Conservation (phyloP, 92 coral and sea anemone species). For the Palythoa heliodiscus region DNA sequence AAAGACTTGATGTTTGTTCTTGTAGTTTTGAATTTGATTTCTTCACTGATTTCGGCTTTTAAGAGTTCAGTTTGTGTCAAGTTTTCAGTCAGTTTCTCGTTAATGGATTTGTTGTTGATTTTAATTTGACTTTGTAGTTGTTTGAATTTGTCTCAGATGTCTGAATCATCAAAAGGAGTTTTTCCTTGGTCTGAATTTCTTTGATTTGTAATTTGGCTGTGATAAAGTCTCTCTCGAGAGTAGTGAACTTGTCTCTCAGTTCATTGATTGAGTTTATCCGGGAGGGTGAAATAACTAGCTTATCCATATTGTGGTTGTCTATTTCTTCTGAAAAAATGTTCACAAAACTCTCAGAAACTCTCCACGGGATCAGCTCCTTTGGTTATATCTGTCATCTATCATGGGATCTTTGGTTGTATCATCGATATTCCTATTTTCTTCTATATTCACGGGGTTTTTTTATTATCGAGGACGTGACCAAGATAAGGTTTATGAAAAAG, state of each 20-base stretch:
- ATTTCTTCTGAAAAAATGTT: slow-evolving; percentile 8
- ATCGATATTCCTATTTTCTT: not conserved
- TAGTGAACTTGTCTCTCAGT: slow-evolving; percentile 3
- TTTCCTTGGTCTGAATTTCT: too few relatives aligned
- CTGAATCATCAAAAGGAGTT: too few relatives aligned
- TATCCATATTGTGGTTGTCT: not conserved
- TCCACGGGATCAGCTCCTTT: slow-evolving; percentile 4
- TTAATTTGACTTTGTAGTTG: too few relatives aligned
- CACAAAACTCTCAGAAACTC: not conserved
- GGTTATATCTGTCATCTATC: not conserved
- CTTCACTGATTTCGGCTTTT: slow-evolving; percentile 5
- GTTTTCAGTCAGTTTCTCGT: too few relatives aligned
- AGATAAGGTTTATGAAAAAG: slow-evolving; percentile 8
- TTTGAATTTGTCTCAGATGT: too few relatives aligned
- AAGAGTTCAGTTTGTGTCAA: slow-evolving; percentile 1
- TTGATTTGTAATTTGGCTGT: too few relatives aligned
- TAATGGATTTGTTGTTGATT: too few relatives aligned
- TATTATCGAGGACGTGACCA: slow-evolving; percentile 8
- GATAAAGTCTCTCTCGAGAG: not conserved
- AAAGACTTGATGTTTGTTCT: too few relatives aligned
- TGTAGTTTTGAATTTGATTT: not conserved
- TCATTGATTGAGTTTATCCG: slow-evolving; percentile 1
- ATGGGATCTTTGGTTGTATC: not conserved
- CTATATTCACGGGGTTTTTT: not conserved
- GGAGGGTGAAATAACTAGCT: not conserved